Evolutionary conservation across 2,113 vertebrate genomes (phyloP).

Genomic region (Sula dactylatra): DNA sequence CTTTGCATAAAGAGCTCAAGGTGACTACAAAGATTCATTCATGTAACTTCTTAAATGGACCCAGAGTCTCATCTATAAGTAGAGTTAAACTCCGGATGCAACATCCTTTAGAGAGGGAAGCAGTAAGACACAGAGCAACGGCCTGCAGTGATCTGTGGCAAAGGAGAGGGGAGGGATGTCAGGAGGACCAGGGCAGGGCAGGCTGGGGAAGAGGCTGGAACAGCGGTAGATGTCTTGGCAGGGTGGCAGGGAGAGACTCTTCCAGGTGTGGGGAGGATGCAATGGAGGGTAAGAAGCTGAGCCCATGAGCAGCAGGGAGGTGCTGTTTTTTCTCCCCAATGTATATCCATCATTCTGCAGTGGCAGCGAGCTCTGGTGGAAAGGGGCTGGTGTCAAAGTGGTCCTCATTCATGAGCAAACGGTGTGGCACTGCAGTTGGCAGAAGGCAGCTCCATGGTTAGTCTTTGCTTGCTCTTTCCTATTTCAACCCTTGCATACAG

Average conservation of each 20-base stretch:
- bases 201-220: not conserved
- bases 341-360: not conserved
- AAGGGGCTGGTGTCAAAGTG: not conserved
- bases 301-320: not conserved
- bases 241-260: not conserved
- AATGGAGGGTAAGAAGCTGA: not conserved
- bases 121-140: not conserved
- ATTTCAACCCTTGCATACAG: not conserved
- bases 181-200: not conserved
- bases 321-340: not conserved
- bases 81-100: not conserved
- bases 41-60: not conserved
- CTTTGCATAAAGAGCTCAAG: not conserved
- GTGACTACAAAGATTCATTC: not conserved
- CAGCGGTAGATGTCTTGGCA: accelerated
- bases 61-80: not conserved
- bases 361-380: not conserved
- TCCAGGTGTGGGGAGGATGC: not conserved
- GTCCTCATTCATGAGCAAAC: not conserved
- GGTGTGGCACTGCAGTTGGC: not conserved
- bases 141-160: not conserved
- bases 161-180: not conserved
- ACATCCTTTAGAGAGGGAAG: not conserved
- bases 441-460: not conserved
- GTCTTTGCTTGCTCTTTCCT: not conserved